Evolutionary conservation across 2,888 invertebrate genomes (phyloP).

Genomic region (Steinernema carpocapsae): DNA sequence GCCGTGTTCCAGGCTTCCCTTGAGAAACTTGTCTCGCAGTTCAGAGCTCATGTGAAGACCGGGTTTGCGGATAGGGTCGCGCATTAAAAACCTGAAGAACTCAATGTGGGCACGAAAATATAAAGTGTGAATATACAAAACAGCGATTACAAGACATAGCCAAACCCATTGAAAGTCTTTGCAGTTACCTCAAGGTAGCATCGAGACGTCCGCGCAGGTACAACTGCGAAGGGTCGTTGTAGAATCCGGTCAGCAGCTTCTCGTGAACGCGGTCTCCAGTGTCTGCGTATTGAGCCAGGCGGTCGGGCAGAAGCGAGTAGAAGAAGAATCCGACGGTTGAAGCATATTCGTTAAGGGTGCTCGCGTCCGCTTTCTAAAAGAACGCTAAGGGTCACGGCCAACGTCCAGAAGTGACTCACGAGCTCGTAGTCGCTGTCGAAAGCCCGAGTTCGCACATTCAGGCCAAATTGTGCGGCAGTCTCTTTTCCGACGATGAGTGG

Average conservation of each 20-base stretch:
- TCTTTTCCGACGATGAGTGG: constrained; percentile 64
- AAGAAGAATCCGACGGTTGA: constrained; percentile 66
- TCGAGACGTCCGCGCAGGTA: constrained; percentile 53
- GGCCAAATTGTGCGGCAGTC: constrained; percentile 49
- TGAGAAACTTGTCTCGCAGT: constrained; percentile 57
- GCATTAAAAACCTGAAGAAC: constrained; percentile 56
- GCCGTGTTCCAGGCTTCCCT: constrained; percentile 47
- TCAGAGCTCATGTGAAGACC: constrained; percentile 57
- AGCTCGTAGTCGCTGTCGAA: constrained; percentile 74
- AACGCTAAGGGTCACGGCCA: constrained; percentile 1
- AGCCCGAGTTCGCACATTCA: constrained; percentile 45
- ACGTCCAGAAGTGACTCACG: constrained; percentile 43
- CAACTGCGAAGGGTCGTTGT: constrained; percentile 55
- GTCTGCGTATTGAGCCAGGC: constrained; percentile 45
- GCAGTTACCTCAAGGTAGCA: constrained; percentile 44
- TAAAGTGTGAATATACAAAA: background rate
- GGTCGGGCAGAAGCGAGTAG: constrained; percentile 58
- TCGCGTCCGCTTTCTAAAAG: constrained; percentile 75
- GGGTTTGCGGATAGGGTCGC: constrained; percentile 53
- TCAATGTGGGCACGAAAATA: constrained; percentile 32
- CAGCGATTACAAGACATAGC: background rate
- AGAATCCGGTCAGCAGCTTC: constrained; percentile 43
- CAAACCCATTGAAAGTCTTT: too few species aligned
- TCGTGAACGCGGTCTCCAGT: constrained; percentile 39
- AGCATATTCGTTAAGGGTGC: constrained; percentile 84